phyloP scores from a whole-genome alignment of 2,888 invertebrate species.

The Scaptomyza parva region DNA sequence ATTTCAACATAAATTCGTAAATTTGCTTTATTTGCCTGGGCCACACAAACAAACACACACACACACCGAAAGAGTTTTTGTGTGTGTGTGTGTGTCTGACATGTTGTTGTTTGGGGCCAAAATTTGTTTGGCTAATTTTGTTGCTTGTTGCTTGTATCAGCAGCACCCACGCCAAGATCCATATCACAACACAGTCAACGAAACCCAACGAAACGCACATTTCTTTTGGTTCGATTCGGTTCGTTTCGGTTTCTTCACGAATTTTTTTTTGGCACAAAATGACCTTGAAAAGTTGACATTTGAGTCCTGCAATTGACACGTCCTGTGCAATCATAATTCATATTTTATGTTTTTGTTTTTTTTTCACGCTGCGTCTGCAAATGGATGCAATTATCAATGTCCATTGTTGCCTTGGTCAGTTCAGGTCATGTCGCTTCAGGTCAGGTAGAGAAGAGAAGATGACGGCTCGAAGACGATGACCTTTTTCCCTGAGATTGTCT shows the following conservation, averaged over 20 bases:
- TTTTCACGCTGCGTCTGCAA: conserved; percentile 60
- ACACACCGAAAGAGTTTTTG: conserved; percentile 4
- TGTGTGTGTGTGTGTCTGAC: conserved; percentile 28
- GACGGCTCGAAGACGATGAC: conserved; percentile 4
- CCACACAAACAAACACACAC: conserved; percentile 41
- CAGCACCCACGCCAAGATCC: conserved; percentile 41
- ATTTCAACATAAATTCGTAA: conserved; percentile 84
- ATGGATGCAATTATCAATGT: conserved; percentile 62
- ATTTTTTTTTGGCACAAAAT: conserved; percentile 66
- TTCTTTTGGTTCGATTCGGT: too few relatives aligned
- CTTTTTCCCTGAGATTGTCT: conserved; percentile 6
- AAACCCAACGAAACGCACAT: conserved; percentile 34
- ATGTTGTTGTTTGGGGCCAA: conserved; percentile 49
- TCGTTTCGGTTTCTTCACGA: conserved; percentile 5
- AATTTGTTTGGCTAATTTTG: conserved; percentile 75
- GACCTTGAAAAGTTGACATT: conserved; percentile 64
- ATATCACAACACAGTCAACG: conserved; percentile 37
- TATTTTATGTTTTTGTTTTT: conserved; percentile 60
- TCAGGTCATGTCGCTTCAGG: too few relatives aligned
- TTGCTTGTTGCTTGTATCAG: conserved; percentile 22
- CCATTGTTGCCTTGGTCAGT: conserved; percentile 35
- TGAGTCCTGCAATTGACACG: conserved; percentile 71
- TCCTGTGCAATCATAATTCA: conserved; percentile 74
- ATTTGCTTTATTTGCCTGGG: conserved; percentile 79
- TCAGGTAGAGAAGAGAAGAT: conserved; percentile 34